Evolutionary conservation across 1,140 invertebrate species (phyloP).

Genomic region (Aricia agestis): DNA sequence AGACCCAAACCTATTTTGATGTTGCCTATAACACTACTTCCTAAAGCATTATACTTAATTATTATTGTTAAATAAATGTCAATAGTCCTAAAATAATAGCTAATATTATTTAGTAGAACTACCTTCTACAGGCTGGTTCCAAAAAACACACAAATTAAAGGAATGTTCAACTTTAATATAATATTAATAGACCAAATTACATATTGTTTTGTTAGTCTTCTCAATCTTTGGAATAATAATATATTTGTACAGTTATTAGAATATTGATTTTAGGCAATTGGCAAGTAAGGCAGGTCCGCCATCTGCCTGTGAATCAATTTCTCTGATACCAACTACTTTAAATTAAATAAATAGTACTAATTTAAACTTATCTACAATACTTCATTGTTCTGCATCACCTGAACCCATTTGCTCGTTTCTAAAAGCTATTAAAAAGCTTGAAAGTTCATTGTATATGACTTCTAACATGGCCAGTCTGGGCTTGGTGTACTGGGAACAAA

Average conservation of each 20-base stretch:
- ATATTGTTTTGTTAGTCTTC: not conserved
- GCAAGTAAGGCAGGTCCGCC: too few relatives aligned
- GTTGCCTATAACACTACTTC: too few relatives aligned
- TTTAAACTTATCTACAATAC: not conserved
- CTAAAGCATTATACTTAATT: too few relatives aligned
- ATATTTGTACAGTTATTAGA: too few relatives aligned
- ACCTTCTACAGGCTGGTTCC: too few relatives aligned
- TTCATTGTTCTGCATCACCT: slow-evolving; percentile 35
- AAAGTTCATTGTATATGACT: slow-evolving; percentile 51
- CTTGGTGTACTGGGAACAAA: slow-evolving; percentile 59
- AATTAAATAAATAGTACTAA: not conserved
- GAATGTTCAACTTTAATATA: not conserved
- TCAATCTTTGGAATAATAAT: not conserved
- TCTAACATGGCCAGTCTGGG: slow-evolving; percentile 56
- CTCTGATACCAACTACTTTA: not conserved
- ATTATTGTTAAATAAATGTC: too few relatives aligned
- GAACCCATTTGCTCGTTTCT: slow-evolving; percentile 33
- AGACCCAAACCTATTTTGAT: too few relatives aligned
- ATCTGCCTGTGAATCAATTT: not conserved
- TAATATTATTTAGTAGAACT: too few relatives aligned
- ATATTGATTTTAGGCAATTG: too few relatives aligned
- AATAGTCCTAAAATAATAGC: too few relatives aligned
- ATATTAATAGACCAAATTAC: not conserved
- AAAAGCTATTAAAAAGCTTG: slow-evolving; percentile 37
- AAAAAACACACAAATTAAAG: too few relatives aligned